These are phyloP conservation scores for Meloidogyne chitwoodi DNA, from an alignment of 1,140 invertebrate species.

Conservation along the genomic window DNA sequence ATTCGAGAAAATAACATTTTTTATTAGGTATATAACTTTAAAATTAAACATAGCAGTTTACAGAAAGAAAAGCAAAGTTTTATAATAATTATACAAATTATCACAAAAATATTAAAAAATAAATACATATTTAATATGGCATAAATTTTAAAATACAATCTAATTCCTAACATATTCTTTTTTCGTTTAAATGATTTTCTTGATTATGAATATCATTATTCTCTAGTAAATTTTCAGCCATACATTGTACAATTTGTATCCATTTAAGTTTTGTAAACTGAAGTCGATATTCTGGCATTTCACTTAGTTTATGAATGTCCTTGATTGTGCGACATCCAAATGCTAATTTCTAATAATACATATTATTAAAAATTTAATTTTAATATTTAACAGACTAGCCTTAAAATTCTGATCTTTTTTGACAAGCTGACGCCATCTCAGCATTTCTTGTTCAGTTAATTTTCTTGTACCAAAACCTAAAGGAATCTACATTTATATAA, in stretches of 20 bases:
- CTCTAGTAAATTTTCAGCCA: constrained; percentile 21
- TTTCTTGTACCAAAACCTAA: constrained; percentile 32
- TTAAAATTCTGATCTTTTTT: constrained; percentile 26
- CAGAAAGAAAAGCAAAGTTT: too few relatives aligned
- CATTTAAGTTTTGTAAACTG: constrained; percentile 45
- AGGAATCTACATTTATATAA: not conserved
- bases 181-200: not conserved
- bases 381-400: not conserved
- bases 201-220: not conserved
- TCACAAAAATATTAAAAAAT: too few relatives aligned
- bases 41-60: too few relatives aligned
- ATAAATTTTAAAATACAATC: not conserved
- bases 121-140: too few relatives aligned
- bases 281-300: constrained; percentile 42
- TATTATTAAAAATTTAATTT: not conserved
- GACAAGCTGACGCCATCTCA: constrained; percentile 42
- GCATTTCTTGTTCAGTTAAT: constrained; percentile 44
- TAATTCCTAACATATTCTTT: not conserved
- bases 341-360: constrained; percentile 29
- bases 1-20: too few relatives aligned
- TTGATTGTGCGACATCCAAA: constrained; percentile 28
- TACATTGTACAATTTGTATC: constrained; percentile 47
- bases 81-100: too few relatives aligned
- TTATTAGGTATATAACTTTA: too few relatives aligned
- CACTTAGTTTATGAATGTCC: constrained; percentile 39